phyloP scores from a whole-genome alignment of 53 echinoderm and acorn worm species.

The Zoroaster sp. region DNA sequence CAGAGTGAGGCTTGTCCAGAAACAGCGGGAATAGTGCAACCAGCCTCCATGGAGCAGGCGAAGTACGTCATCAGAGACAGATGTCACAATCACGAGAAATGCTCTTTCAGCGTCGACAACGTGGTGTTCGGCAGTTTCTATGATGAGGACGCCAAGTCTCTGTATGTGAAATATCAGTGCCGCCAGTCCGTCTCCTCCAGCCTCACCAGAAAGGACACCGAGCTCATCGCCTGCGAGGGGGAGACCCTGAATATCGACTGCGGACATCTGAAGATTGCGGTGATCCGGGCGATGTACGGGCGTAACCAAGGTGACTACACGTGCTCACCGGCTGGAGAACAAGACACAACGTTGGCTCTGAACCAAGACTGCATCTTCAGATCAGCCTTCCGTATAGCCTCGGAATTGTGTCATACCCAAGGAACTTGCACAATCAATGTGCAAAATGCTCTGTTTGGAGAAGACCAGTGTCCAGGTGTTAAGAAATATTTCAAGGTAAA shows the following conservation, averaged over 20 bases:
- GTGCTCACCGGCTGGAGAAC: not conserved
- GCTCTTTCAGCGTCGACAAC: not conserved
- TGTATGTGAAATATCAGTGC: constrained; percentile 6
- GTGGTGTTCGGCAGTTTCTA: not conserved
- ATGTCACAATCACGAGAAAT: not conserved
- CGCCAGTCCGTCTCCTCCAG: not conserved
- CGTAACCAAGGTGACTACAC: not conserved
- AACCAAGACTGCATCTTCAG: not conserved
- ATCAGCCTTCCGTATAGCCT: not conserved
- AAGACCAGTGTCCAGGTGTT: constrained; percentile 5
- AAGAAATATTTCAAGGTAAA: constrained; percentile 1
- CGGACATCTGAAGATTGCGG: constrained; percentile 19
- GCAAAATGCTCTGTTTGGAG: not conserved
- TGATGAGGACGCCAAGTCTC: not conserved
- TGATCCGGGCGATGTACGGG: constrained; percentile 46
- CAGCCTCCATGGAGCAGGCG: not conserved
- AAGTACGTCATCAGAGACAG: not conserved
- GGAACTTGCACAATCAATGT: constrained; percentile 10
- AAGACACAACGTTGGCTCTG: not conserved
- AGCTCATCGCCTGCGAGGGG: not conserved
- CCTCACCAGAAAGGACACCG: not conserved
- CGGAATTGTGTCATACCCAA: constrained; percentile 19
- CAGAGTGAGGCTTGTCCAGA: not conserved
- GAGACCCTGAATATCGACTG: constrained; percentile 8
- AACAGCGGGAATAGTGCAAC: not conserved